A percentile compares a stretch with the other conserved stretches of the same genome.
Evolutionary conservation across 2,888 invertebrate genomes (phyloP).

Genomic region (Nephrotoma appendiculata): DNA sequence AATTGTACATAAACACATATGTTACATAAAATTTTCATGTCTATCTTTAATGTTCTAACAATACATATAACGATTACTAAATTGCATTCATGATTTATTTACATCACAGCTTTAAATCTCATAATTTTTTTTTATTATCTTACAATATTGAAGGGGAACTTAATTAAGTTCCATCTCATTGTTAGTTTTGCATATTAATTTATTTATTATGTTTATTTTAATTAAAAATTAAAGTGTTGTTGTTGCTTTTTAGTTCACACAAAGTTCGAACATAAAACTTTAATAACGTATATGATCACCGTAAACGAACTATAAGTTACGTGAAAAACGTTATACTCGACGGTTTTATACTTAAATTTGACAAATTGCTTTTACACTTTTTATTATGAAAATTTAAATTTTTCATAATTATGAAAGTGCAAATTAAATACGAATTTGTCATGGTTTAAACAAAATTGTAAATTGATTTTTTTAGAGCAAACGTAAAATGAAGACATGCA

Average conservation of each 20-base stretch:
- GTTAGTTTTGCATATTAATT: not conserved
- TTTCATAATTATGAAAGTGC: not conserved
- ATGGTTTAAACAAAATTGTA: not conserved
- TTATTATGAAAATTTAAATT: not conserved
- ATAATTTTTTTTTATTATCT: not conserved
- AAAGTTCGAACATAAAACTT: not conserved
- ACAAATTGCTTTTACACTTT: too few relatives aligned
- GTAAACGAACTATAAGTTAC: too few relatives aligned
- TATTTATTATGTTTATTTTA: not conserved
- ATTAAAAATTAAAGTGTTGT: not conserved
- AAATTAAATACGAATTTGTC: not conserved
- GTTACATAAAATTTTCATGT: too few relatives aligned
- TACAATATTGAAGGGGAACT: not conserved
- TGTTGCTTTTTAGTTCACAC: not conserved
- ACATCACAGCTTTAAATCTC: not conserved
- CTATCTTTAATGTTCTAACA: too few relatives aligned
- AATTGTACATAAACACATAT: too few relatives aligned
- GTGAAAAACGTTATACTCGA: too few relatives aligned
- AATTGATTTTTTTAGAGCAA: not conserved
- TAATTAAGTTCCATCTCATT: not conserved
- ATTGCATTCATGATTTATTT: not conserved
- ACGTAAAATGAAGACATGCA: too few relatives aligned
- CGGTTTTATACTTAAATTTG: too few relatives aligned
- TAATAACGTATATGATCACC: too few relatives aligned
- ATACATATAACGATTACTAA: not conserved